Evolutionary conservation across 92 coral and sea anemone genomes (phyloP), one percentile per base, ranked within the genome.

Genomic region (Palythoa grandis): DNA sequence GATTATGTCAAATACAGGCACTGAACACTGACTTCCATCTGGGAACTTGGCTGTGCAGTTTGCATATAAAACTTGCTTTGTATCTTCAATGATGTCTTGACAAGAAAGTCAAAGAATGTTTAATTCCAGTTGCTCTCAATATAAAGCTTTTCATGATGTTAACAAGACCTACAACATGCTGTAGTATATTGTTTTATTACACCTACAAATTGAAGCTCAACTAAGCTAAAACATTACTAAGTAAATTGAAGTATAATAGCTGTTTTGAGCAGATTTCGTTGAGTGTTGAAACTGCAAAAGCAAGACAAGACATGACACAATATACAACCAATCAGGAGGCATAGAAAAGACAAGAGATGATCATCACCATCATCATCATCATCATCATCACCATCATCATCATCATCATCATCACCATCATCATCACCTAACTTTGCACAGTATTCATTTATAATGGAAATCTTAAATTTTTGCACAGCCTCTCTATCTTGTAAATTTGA

Each of bases 31-130:
- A n/a, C 92, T 82, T 13, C 96, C 96, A 24, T 93, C 97, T 12
- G 98, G 93, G 86, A 93, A 89, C 76, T 94, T 92, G 15, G 94
- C 96, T 7, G 97, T 93, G 87, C 99, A 97, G 87, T 95, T 96
- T 6, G 94, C 96, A 89, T 95, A 97, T 68, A 97, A 83, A 15
- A 91, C 97, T 77, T 97, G 99, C 50, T 88, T 91, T 20, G 88
- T 40, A 84, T 97, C 99, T 66, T 88, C 88, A 71, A 91, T 90
- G 23, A 97, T 93, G 70, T 97, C 99, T 97, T 79, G 2, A 29
- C 23, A 24, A 22, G 16, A 76, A 50, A 24, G 70, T 92, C 83
- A 77, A 83, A 86, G 88, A 23, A 56, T 86, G 19, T 60, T 54
- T 7, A 54, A 16, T 23, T 54, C 4, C 48, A 72, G 35, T 15